Evolutionary conservation across 1,140 invertebrate genomes (phyloP).

Genomic region (Micrasema longulum): DNA sequence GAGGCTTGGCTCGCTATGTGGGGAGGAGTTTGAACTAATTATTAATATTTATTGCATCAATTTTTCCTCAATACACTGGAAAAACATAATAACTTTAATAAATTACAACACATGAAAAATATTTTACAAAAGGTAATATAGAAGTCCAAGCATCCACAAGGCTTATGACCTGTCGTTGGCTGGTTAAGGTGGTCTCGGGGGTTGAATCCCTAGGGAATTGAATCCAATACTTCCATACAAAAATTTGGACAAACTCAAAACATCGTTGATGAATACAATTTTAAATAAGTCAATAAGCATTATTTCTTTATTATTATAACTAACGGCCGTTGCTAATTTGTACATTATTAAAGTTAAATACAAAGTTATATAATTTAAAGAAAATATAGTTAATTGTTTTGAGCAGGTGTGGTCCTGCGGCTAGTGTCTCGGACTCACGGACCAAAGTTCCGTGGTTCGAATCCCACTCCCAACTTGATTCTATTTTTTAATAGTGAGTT

Average conservation of each 20-base stretch:
- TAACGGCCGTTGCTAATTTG: no score
- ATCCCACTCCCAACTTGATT: no score
- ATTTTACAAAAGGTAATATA: no score
- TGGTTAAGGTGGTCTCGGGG: not conserved
- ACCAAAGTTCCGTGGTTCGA: no score
- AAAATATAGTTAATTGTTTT: not conserved
- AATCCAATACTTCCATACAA: no score
- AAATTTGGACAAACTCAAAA: no score
- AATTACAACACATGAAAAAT: not conserved
- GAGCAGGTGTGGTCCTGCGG: not conserved
- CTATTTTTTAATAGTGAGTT: no score
- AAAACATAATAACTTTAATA: constrained; percentile 5
- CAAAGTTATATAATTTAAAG: no score
- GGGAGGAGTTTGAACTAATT: constrained; percentile 20
- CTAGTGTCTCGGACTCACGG: no score
- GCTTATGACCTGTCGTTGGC: no score
- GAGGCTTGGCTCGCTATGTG: constrained; percentile 3
- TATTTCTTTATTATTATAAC: not conserved
- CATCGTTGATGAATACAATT: not conserved
- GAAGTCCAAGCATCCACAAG: no score
- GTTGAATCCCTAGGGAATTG: not conserved
- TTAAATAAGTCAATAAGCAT: not conserved
- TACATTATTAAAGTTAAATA: no score
- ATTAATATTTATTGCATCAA: constrained; percentile 33
- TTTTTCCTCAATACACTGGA: not conserved